Conservation (phyloP, 1,140 invertebrate species). For the Drosophila lacertosa region DNA sequence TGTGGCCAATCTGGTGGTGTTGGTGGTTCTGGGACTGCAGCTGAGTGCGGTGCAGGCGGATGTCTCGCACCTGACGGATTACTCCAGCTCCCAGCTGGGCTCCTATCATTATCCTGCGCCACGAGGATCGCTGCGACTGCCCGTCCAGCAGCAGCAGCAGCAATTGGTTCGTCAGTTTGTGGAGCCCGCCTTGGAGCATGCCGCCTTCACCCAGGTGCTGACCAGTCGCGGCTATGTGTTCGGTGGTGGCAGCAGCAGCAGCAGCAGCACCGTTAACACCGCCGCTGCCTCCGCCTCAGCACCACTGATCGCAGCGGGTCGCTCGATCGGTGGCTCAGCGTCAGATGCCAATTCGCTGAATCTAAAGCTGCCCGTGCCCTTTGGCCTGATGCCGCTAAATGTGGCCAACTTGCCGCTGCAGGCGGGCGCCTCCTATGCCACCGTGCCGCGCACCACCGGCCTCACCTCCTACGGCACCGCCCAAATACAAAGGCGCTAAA, state of each 20-base stretch:
- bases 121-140: slow-evolving; percentile 9
- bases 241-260: slow-evolving; percentile 42
- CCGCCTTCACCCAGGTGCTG: slow-evolving; percentile 72
- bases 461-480: slow-evolving; percentile 77
- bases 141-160: slow-evolving; percentile 22
- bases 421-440: slow-evolving; percentile 70
- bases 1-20: slow-evolving; percentile 28
- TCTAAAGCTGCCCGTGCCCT: slow-evolving; percentile 73
- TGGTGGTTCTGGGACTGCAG: slow-evolving; percentile 13
- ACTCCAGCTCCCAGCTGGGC: slow-evolving; percentile 63
- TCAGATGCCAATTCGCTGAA: slow-evolving; percentile 63
- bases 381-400: slow-evolving; percentile 72
- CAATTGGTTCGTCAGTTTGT: slow-evolving; percentile 57
- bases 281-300: slow-evolving; percentile 10
- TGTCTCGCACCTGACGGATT: slow-evolving; percentile 62
- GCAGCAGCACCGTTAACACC: too few species aligned
- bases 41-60: slow-evolving; percentile 34
- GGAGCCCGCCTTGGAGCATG: slow-evolving; percentile 70
- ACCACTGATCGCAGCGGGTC: slow-evolving; percentile 2
- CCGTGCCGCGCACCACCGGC: slow-evolving; percentile 63
- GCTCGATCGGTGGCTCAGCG: slow-evolving; percentile 29
- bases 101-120: slow-evolving; percentile 74
- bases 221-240: slow-evolving; percentile 72
- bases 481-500: slow-evolving; percentile 68
- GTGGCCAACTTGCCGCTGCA: slow-evolving; percentile 73